phyloP scores from a whole-genome alignment of 2,888 invertebrate species.

The Melanostoma scalare region DNA sequence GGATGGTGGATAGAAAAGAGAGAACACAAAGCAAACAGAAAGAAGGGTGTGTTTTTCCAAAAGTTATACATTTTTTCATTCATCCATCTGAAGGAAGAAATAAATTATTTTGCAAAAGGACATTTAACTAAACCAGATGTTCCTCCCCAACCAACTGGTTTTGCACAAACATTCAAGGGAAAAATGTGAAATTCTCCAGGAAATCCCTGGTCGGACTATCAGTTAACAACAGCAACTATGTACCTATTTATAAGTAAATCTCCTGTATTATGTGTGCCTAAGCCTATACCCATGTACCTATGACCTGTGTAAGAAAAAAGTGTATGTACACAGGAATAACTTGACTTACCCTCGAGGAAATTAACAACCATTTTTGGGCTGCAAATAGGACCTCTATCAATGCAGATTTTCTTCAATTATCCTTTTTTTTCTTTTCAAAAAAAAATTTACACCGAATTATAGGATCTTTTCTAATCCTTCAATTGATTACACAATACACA shows the following conservation, averaged over 20 bases:
- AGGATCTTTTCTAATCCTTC: constrained; percentile 42
- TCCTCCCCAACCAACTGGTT: neutral
- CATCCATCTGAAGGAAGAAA: constrained; percentile 31
- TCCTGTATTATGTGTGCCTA: neutral
- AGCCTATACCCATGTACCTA: neutral
- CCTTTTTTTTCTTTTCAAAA: constrained; percentile 31
- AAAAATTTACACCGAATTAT: constrained; percentile 3
- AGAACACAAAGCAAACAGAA: constrained; percentile 63
- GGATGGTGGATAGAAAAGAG: constrained; percentile 23
- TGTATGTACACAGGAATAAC: neutral
- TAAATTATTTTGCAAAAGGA: constrained; percentile 21
- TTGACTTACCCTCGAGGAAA: constrained; percentile 68
- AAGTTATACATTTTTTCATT: constrained; percentile 56
- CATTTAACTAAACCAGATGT: constrained; percentile 55
- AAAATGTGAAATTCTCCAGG: constrained; percentile 37
- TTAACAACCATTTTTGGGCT: constrained; percentile 67
- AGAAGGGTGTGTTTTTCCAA: constrained; percentile 72
- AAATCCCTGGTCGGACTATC: constrained; percentile 29
- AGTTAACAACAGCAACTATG: constrained; percentile 47
- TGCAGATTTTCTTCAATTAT: constrained; percentile 54
- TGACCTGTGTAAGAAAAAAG: neutral
- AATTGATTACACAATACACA: constrained; percentile 31
- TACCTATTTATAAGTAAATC: constrained; percentile 40
- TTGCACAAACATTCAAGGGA: neutral
- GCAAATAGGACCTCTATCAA: constrained; percentile 46